Evolutionary conservation across 2,113 vertebrate genomes (phyloP), one percentile per base, ranked within the genome.

Genomic region (Grammomys dolichurus): DNA sequence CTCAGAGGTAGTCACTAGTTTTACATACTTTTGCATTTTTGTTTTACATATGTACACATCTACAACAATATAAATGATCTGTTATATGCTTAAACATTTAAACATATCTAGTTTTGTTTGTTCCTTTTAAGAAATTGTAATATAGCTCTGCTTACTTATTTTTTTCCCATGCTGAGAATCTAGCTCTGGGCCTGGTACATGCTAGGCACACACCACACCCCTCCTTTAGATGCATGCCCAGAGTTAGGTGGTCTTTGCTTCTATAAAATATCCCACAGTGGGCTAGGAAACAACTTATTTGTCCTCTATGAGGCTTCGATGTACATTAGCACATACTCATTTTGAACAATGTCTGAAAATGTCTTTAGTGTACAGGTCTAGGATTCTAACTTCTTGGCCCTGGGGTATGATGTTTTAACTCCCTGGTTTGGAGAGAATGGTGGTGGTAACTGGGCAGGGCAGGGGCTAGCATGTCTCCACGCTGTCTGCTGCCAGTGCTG

Each of bases 271-370:
- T 56, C 81, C 40, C 20, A 87, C 48, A 89, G 54, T 54, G 51
- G 31, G 16, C 69, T 51, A 87, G 67, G 36, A 2, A 90, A 22
- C 9, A 56, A 80, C 36, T 63, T 87, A 51, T 22, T 94, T 90
- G 75, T 70, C 22, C 90, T 80, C 73, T 67, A 46, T 78, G 77
- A 95, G 82, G 48, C 78, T 91, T 97, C 36, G 69, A 0, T 24
- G 51, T 36, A 72, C 31, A 26, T 91, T 92, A 84, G 31, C 67
- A 85, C 2, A 84, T 60, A 69, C 80, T n/a, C 56, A 96, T 31
- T 46, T 92, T 95, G 84, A 93, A 46, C 56, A 94, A 63, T 31
- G 24, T 89, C 31, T 76, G 60, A 85, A 28, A 73, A 95, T 87
- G 63, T 97, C 78, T 48, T 86, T 87, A 90, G 70, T 67, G n/a